phyloP scores from a whole-genome alignment of 2,888 invertebrate species.

The Ectobius pallidus region DNA sequence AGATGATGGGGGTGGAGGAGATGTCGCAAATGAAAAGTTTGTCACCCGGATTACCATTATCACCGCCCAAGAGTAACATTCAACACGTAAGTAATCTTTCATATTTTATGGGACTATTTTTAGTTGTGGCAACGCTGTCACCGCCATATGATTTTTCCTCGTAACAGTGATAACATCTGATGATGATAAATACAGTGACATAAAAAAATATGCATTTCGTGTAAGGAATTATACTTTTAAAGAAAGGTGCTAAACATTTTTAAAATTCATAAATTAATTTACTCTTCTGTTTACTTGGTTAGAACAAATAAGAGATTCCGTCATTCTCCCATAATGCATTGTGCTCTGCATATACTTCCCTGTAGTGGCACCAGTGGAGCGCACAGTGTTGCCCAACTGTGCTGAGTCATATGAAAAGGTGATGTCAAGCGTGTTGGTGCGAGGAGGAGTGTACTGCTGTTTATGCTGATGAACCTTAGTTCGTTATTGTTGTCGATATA shows the following conservation, averaged over 20 bases:
- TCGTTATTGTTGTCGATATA: neutral
- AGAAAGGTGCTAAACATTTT: too few species aligned
- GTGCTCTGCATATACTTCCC: neutral
- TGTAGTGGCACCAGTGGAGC: constrained; percentile 3
- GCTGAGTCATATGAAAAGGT: constrained; percentile 35
- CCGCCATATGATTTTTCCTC: constrained; percentile 8
- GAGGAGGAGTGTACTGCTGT: neutral
- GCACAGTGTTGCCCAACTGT: constrained; percentile 35
- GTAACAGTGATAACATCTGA: neutral
- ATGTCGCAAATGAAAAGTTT: constrained; percentile 61
- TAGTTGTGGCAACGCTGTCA: constrained; percentile 18
- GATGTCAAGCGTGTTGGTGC: neutral
- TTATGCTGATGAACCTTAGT: neutral
- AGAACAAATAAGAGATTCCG: constrained; percentile 20
- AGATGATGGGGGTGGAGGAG: constrained; percentile 56
- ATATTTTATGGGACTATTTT: constrained; percentile 31
- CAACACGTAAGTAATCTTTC: constrained; percentile 37
- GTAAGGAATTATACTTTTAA: too few species aligned
- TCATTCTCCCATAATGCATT: constrained; percentile 29
- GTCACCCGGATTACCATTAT: constrained; percentile 54
- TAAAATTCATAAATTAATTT: too few species aligned
- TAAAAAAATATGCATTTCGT: too few species aligned
- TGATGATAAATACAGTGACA: too few species aligned
- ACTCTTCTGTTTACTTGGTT: too few species aligned
- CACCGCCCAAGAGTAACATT: constrained; percentile 32